phyloP scores from a whole-genome alignment of 2,888 invertebrate genomes.

The Pristionchus arcanus region DNA sequence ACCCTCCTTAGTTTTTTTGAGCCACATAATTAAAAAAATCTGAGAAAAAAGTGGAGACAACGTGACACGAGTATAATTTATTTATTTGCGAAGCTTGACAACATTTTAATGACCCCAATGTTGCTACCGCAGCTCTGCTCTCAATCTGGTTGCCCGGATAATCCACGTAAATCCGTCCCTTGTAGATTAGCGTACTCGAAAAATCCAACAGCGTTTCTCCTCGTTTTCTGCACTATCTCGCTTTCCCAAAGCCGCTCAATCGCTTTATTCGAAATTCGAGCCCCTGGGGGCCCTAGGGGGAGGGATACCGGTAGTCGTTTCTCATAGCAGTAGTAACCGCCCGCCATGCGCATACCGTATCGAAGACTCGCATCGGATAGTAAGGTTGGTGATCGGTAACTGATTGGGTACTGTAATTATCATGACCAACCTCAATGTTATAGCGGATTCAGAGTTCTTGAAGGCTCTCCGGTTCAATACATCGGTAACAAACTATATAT shows the following conservation, averaged over 20 bases:
- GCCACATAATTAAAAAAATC: no score
- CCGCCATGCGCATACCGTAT: conserved; percentile 49
- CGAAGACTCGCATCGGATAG: not conserved
- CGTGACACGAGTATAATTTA: not conserved
- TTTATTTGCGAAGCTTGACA: not conserved
- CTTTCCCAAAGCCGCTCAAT: not conserved
- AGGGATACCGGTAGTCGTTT: conserved; percentile 16
- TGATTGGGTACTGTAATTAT: not conserved
- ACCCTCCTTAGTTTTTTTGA: no score
- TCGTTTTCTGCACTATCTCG: not conserved
- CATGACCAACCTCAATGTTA: not conserved
- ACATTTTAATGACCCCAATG: not conserved
- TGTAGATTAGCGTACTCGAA: conserved; percentile 32
- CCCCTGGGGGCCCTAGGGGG: not conserved
- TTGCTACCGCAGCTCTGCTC: not conserved
- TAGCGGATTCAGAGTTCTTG: no score
- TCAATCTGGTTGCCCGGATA: not conserved
- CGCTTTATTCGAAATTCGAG: conserved; percentile 18
- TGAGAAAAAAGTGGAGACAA: no score
- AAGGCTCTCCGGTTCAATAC: no score
- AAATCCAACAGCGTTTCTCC: not conserved
- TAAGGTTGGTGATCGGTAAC: conserved; percentile 29
- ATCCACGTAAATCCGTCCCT: conserved; percentile 6
- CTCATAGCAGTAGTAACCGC: conserved; percentile 3
- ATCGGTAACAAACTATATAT: no score